Conservation (phyloP, 2,888 invertebrate genomes). For the Agapetus fuscipes region DNA sequence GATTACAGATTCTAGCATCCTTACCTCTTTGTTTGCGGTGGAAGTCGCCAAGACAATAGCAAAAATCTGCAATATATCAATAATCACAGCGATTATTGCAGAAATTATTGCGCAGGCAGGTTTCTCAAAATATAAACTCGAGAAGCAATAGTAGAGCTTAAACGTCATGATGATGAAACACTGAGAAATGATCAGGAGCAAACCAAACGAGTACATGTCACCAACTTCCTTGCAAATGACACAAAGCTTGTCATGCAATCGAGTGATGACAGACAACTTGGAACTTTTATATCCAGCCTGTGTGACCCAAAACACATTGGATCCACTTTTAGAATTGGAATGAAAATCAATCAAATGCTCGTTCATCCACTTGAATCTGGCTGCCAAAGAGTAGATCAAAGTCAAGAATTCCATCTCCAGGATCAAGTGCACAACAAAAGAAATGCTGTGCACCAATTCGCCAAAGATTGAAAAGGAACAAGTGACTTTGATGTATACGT, state of each 20-base stretch:
- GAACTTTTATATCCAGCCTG: slow-evolving; percentile 5
- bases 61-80: slow-evolving; percentile 8
- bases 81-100: slow-evolving; percentile 3
- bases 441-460: background rate
- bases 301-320: slow-evolving; percentile 8
- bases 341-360: slow-evolving; percentile 6
- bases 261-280: slow-evolving; percentile 7
- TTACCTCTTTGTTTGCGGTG: slow-evolving; percentile 9
- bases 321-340: background rate
- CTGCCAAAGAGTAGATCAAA: slow-evolving; percentile 3
- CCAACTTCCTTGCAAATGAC: slow-evolving; percentile 6
- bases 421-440: slow-evolving; percentile 5
- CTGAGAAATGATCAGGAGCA: slow-evolving; percentile 10
- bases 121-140: slow-evolving; percentile 7
- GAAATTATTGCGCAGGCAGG: background rate
- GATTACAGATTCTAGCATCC: no score
- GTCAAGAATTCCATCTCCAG: slow-evolving; percentile 9
- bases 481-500: slow-evolving; percentile 1
- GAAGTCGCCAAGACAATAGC: slow-evolving; percentile 6
- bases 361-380: slow-evolving; percentile 9
- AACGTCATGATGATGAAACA: slow-evolving; percentile 12
- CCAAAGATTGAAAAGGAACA: background rate
- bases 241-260: slow-evolving; percentile 15
- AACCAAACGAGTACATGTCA: slow-evolving; percentile 4
- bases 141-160: slow-evolving; percentile 12